Evolutionary conservation across 2,888 invertebrate species (phyloP).

Genomic region (Malacosoma neustria): DNA sequence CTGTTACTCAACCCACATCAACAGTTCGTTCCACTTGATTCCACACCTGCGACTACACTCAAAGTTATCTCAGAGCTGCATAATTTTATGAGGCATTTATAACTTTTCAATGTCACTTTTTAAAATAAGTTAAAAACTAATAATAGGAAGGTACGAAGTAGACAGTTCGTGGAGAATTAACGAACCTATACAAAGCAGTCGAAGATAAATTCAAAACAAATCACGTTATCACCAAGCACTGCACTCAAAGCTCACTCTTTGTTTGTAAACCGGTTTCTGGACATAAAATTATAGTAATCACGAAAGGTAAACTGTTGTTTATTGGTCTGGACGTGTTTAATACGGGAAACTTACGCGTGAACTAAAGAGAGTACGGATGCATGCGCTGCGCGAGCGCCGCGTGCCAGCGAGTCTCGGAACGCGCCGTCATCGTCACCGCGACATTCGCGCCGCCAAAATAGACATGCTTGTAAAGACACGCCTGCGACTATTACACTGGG

Average conservation of each 20-base stretch:
- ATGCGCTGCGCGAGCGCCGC: constrained; percentile 43
- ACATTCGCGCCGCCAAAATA: constrained; percentile 61
- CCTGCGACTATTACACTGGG: constrained; percentile 21
- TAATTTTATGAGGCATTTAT: too few species aligned
- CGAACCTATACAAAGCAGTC: too few species aligned
- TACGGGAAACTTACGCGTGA: constrained; percentile 45
- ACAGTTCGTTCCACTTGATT: constrained; percentile 11
- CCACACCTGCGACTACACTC: constrained; percentile 6
- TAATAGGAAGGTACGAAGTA: too few species aligned
- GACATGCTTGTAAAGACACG: constrained; percentile 38
- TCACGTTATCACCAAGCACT: background rate
- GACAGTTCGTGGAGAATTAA: too few species aligned
- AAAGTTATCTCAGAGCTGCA: background rate
- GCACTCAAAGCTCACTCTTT: background rate
- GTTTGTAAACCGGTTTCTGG: background rate
- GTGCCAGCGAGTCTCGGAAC: constrained; percentile 33
- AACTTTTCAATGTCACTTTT: too few species aligned
- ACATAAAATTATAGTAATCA: background rate
- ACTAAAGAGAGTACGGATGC: constrained; percentile 41
- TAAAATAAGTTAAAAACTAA: too few species aligned
- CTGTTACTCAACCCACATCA: constrained; percentile 17
- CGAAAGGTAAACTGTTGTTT: constrained; percentile 7
- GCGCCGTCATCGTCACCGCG: constrained; percentile 27
- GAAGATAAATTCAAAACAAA: too few species aligned
- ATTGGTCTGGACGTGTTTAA: constrained; percentile 37